A percentile compares a stretch with the other conserved stretches of the same genome.
phyloP scores from a whole-genome alignment of 2,113 vertebrate species.

The Mungos mungo region DNA sequence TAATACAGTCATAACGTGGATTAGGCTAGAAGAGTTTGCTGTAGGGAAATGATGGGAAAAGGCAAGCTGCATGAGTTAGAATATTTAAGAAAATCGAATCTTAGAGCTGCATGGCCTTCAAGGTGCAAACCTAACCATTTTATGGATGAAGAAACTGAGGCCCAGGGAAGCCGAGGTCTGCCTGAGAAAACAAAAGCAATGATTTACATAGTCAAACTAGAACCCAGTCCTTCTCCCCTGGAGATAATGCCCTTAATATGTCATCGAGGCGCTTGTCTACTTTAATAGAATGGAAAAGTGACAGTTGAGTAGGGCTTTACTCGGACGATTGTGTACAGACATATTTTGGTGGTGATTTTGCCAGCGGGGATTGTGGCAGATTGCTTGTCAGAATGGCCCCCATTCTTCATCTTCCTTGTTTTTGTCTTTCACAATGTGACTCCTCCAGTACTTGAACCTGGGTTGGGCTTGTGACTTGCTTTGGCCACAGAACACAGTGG shows the following conservation, averaged over 20 bases:
- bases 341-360: neutral
- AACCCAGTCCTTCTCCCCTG: neutral
- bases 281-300: neutral
- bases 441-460: neutral
- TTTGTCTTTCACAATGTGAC: neutral
- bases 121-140: constrained; percentile 10
- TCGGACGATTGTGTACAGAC: neutral
- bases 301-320: neutral
- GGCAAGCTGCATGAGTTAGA: constrained; percentile 56
- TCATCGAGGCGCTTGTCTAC: neutral
- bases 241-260: neutral
- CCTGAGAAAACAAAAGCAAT: constrained; percentile 7
- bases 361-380: neutral
- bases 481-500: neutral
- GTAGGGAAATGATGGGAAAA: constrained; percentile 74
- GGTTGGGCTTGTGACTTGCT: neutral
- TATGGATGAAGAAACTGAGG: constrained; percentile 56
- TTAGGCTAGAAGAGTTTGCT: constrained; percentile 70
- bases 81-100: constrained; percentile 41
- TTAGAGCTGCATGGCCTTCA: neutral
- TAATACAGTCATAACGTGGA: constrained; percentile 74
- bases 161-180: neutral
- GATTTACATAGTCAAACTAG: neutral
- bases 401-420: neutral
- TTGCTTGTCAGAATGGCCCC: neutral